A percentile compares a stretch with the other conserved stretches of the same genome.
Conservation (phyloP, 2,797 vertebrate genomes). For the Molossus molossus region DNA sequence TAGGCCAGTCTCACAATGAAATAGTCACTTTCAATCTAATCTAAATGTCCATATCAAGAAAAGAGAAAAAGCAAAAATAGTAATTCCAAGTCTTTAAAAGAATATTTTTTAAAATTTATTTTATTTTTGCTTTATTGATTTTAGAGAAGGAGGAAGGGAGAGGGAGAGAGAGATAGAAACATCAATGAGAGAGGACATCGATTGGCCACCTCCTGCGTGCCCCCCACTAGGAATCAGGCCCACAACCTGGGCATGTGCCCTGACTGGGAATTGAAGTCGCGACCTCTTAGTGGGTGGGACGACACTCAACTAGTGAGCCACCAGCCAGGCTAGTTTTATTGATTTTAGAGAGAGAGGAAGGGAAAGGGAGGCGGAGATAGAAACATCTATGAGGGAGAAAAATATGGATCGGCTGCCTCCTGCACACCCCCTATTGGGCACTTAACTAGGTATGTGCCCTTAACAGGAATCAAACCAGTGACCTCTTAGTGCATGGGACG, state of each 20-base stretch:
- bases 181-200: background rate
- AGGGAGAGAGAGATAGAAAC: too few relatives aligned
- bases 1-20: background rate
- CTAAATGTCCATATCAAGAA: background rate
- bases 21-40: background rate
- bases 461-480: background rate
- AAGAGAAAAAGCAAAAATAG: background rate
- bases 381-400: background rate
- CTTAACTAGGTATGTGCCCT: background rate
- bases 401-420: background rate
- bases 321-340: background rate
- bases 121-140: background rate
- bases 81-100: background rate
- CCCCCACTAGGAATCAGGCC: background rate
- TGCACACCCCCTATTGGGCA: background rate
- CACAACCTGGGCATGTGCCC: background rate
- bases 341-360: background rate
- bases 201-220: background rate
- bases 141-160: background rate
- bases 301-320: background rate
- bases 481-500: background rate
- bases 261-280: background rate
- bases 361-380: too few relatives aligned
- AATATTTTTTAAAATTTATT: background rate
- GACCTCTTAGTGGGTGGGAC: background rate